These are phyloP conservation scores for Micrasema longulum DNA, from an alignment of 1,140 invertebrate genomes.

Conservation along the genomic window DNA sequence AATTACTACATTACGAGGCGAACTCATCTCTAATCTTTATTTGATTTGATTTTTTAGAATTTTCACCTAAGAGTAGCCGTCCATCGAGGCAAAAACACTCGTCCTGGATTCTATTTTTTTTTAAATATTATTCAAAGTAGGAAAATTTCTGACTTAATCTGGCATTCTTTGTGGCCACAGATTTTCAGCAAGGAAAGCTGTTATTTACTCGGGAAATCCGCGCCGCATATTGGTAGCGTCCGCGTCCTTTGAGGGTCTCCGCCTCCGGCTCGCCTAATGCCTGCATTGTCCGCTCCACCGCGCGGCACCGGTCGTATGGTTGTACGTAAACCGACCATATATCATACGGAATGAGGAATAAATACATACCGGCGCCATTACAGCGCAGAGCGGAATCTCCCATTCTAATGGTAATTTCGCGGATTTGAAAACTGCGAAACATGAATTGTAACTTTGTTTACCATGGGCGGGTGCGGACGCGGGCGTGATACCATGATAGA, in stretches of 20 bases:
- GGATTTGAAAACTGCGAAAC: slow-evolving; percentile 51
- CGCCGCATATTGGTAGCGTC: background rate
- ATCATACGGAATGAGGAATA: slow-evolving; percentile 47
- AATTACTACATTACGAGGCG: too few species aligned
- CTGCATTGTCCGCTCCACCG: slow-evolving; percentile 9
- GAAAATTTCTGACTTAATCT: too few species aligned
- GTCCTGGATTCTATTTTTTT: too few species aligned
- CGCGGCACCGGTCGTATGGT: background rate
- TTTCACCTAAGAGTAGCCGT: too few species aligned
- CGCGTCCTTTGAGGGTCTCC: background rate
- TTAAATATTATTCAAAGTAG: too few species aligned
- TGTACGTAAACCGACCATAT: slow-evolving; percentile 24
- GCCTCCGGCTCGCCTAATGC: too few species aligned
- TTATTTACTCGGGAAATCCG: slow-evolving; percentile 5
- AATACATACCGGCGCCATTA: slow-evolving; percentile 29
- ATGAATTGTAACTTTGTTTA: slow-evolving; percentile 38
- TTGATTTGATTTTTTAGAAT: too few species aligned
- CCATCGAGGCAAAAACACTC: too few species aligned
- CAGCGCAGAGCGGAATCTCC: slow-evolving; percentile 42
- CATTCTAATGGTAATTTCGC: slow-evolving; percentile 54
- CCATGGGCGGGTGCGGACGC: slow-evolving; percentile 13
- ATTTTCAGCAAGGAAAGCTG: background rate
- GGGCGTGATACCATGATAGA: background rate
- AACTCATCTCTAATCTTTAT: too few species aligned
- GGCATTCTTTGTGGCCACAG: too few species aligned